Base-by-base conservation (phyloP, 2,113 vertebrate species). In the Hyaena hyaena region DNA sequence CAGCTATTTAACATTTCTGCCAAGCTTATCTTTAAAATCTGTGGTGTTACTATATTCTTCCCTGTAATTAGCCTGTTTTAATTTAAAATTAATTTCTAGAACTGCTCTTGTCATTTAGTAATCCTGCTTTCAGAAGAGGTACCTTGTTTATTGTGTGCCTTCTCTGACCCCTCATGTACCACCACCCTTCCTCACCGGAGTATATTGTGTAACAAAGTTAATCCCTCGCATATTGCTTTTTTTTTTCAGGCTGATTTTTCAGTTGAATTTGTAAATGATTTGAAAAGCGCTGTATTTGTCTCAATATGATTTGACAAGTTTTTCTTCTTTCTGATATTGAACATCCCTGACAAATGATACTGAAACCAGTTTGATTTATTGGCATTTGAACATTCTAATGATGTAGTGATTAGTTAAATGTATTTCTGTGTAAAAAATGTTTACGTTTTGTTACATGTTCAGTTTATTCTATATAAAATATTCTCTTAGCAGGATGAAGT, bases 401-500 rank as follows among this genome's bases (percentile, higher is more conserved):
- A 86, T 71, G 1, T 84, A 77, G 5, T 88, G 48, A 23, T 90
- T 95, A 76, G 15, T 93, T 12, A 15, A 73, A 5, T 69, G 35
- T 96, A 26, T 93, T 90, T 79, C 43, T 80, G 0, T 88, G 31
- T 95, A 39, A 66, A 93, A 90, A 90, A 50, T 31, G 31, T 65
- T 90, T 84, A 4, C 82, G 33, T 84, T 80, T 26, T 65, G 45
- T 92, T 95, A 69, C 16, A 14, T 96, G 43, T 92, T 87, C 48
- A 71, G 2, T 93, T 21, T 81, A 31, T 94, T 81, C 31, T 95
- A 17, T 88, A n/a, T 86, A 68, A 90, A 97, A 77, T 88, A 0
- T 16, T 45, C 55, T 83, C 24, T 93, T n/a, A 98, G 92, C 92
- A 99, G 99, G 97, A 99, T 99, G 99, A 99, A 99, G 98, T 99